These are phyloP conservation scores for Leptopilina drosophilae DNA, from an alignment of 2,888 invertebrate genomes.

Conservation along the genomic window DNA sequence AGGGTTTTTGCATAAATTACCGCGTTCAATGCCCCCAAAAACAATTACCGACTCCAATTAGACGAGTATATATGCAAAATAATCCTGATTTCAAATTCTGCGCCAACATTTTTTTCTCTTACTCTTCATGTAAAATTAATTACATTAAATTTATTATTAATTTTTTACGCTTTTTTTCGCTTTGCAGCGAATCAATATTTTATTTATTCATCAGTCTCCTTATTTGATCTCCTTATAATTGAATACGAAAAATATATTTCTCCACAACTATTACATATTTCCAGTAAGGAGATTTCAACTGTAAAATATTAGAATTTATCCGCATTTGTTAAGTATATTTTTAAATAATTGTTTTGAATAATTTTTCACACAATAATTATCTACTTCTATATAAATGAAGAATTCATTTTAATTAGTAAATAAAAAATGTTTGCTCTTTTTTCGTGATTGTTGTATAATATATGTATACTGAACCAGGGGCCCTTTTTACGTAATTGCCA, in stretches of 20 bases:
- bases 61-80: slow-evolving; percentile 40
- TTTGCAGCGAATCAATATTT: too few relatives aligned
- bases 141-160: not conserved
- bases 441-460: too few relatives aligned
- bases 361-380: not conserved
- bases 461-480: not conserved
- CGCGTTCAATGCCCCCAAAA: slow-evolving; percentile 17
- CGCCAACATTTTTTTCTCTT: not conserved
- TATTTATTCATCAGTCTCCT: too few relatives aligned
- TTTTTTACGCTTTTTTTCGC: not conserved
- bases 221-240: too few relatives aligned
- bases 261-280: too few relatives aligned
- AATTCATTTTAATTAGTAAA: too few relatives aligned
- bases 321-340: too few relatives aligned
- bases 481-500: not conserved
- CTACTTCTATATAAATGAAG: not conserved
- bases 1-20: slow-evolving; percentile 29
- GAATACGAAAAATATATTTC: too few relatives aligned
- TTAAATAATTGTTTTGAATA: too few relatives aligned
- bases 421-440: too few relatives aligned
- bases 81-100: slow-evolving; percentile 44
- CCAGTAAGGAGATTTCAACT: too few relatives aligned
- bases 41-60: slow-evolving; percentile 20
- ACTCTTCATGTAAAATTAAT: not conserved
- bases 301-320: too few relatives aligned